Base-by-base conservation (phyloP, 2,888 invertebrate species). In the Acrocyrtus sp. region DNA sequence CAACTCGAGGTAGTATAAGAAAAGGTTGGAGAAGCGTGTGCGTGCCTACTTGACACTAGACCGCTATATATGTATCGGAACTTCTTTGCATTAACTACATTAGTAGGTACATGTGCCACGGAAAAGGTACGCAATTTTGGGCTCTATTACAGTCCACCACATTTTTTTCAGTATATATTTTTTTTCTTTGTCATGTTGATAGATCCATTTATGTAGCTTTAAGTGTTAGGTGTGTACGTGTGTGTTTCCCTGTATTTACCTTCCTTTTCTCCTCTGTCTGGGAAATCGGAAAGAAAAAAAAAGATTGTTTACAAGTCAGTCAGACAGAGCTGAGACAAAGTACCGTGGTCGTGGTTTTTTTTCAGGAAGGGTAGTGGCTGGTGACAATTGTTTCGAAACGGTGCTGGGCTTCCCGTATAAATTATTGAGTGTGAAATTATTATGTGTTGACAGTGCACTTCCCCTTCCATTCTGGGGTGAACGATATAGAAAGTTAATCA, bases 281-380 rank as follows among this genome's bases (percentile, higher is more conserved):
- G n/a, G n/a, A n/a, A n/a, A n/a, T 26, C 19, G 24, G 48, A 24
- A 56, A 41, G 19, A 27, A 24, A 62, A 39, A 27, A 58, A 47
- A 41, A 48, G 65, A 56, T 63, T 65, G 65, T 65, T 65, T 65
- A 65, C 65, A n/a, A 21, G 47, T 47, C 65, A 22, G 56, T n/a
- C 56, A 47, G 34, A 47, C 17, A 15, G 29, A 60, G 15, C 41
- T 21, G 34, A 47, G 63, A 65, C 54, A 65, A 65, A 65, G 65
- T 47, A 41, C 29, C 24, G 19, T 39, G 34, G 34, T 12, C 12
- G 34, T 24, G 24, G 21, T 62, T 51, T 62, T 62, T 51, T n/a
- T n/a, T n/a, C n/a, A n/a, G n/a, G n/a, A n/a, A n/a, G n/a, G n/a
- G n/a, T n/a, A n/a, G n/a, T 53, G 54, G 29, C 22, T 22, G 47